phyloP scores from a whole-genome alignment of 2,797 vertebrate genomes.

The Silurus lanzhouensis region DNA sequence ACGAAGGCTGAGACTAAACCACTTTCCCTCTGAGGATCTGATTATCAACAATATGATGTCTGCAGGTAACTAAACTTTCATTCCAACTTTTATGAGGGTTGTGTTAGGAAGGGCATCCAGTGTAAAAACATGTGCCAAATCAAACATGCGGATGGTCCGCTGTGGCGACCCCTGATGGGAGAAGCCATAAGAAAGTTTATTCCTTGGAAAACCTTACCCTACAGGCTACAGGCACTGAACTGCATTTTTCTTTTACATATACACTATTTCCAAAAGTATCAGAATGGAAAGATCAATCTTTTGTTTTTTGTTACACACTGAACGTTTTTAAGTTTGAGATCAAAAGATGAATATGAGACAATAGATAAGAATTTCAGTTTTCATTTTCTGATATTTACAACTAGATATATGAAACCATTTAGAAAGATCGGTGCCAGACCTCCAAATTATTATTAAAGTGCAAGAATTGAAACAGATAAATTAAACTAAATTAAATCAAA shows the following conservation, averaged over 20 bases:
- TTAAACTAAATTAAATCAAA: background rate
- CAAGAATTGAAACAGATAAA: background rate
- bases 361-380: background rate
- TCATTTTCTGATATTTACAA: background rate
- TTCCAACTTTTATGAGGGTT: too few relatives aligned
- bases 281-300: background rate
- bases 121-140: too few relatives aligned
- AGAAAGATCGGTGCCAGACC: background rate
- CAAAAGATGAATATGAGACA: background rate
- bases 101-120: too few relatives aligned
- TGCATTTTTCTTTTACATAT: background rate
- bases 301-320: background rate
- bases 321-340: background rate
- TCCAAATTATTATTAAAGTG: background rate
- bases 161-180: too few relatives aligned
- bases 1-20: constrained; percentile 36
- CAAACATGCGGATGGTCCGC: too few relatives aligned
- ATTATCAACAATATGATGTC: constrained; percentile 72
- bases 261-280: background rate
- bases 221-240: background rate
- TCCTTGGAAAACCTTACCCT: background rate
- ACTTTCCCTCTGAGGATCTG: constrained; percentile 51
- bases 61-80: constrained; percentile 72
- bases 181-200: too few relatives aligned
- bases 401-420: background rate